Evolutionary conservation across 2,113 vertebrate species (phyloP).

Genomic region (Lethenteron reissneri): DNA sequence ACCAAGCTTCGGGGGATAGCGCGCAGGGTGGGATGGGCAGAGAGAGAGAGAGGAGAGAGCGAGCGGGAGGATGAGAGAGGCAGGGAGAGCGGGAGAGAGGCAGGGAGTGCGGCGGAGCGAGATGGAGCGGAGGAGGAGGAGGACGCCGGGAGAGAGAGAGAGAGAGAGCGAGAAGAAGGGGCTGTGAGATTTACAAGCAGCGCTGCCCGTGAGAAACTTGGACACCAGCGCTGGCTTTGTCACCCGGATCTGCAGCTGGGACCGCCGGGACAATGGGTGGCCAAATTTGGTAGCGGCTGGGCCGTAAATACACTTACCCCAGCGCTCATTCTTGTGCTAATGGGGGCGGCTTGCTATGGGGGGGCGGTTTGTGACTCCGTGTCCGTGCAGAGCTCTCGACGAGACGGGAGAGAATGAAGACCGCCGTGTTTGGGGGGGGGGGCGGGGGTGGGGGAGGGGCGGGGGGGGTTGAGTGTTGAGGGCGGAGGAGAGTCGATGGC

Average conservation of each 20-base stretch:
- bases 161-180: neutral
- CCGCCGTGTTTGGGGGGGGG: slow-evolving; percentile 10
- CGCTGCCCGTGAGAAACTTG: too few relatives aligned
- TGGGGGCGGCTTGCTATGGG: too few relatives aligned
- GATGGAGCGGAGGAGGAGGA: slow-evolving; percentile 3
- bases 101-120: neutral
- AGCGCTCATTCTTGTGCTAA: too few relatives aligned
- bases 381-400: slow-evolving; percentile 6
- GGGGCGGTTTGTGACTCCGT: slow-evolving; percentile 12
- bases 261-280: too few relatives aligned
- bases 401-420: slow-evolving; percentile 4
- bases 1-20: too few relatives aligned
- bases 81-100: slow-evolving; percentile 2
- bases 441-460: slow-evolving; percentile 7
- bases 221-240: too few relatives aligned
- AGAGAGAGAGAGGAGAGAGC: slow-evolving; percentile 6
- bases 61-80: slow-evolving; percentile 9
- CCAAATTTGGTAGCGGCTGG: too few relatives aligned
- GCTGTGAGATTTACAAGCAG: too few relatives aligned
- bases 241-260: too few relatives aligned
- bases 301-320: too few relatives aligned
- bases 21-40: too few relatives aligned
- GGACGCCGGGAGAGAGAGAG: slow-evolving; percentile 9
- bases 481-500: slow-evolving; percentile 7
- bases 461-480: slow-evolving; percentile 5